Percentiles rank a stretch among this genome's conserved stretches.
Conservation (phyloP, 2,797 vertebrate species). For the Poeciliopsis presidionis region DNA sequence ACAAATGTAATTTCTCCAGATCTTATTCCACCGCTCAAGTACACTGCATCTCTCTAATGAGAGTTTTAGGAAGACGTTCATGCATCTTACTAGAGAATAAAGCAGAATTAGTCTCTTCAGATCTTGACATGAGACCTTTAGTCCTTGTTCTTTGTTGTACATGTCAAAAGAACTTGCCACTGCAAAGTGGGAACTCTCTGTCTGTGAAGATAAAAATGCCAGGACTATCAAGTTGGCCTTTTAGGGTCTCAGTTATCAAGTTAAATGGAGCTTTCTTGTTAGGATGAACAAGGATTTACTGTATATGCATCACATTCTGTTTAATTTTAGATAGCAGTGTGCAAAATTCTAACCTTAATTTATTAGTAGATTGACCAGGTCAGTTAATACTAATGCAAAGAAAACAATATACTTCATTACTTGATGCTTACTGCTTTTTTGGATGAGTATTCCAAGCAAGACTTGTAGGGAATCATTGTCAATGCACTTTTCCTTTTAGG, state of each 20-base stretch:
- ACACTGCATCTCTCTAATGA: constrained; percentile 6
- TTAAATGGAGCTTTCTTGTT: background rate
- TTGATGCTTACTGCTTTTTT: constrained; percentile 28
- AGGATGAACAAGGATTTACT: background rate
- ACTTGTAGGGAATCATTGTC: constrained; percentile 27
- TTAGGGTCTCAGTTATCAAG: constrained; percentile 3
- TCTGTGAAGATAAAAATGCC: constrained; percentile 3
- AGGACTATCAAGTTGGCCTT: constrained; percentile 1
- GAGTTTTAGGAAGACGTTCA: constrained; percentile 7
- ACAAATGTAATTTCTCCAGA: background rate
- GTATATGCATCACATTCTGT: background rate
- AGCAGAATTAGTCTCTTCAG: background rate
- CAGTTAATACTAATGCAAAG: background rate
- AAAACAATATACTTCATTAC: constrained; percentile 14
- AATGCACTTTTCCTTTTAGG: constrained; percentile 19
- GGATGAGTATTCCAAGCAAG: constrained; percentile 1
- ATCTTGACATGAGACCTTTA: constrained; percentile 17
- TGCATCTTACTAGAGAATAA: background rate
- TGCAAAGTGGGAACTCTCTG: background rate
- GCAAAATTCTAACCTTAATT: background rate
- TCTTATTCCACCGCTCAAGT: constrained; percentile 1
- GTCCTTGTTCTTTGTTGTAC: constrained; percentile 19
- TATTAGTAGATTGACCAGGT: background rate
- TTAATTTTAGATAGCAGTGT: background rate
- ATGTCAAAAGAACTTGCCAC: constrained; percentile 9